Conservation (phyloP, 2,113 vertebrate species). For the Eretmochelys imbricata region DNA sequence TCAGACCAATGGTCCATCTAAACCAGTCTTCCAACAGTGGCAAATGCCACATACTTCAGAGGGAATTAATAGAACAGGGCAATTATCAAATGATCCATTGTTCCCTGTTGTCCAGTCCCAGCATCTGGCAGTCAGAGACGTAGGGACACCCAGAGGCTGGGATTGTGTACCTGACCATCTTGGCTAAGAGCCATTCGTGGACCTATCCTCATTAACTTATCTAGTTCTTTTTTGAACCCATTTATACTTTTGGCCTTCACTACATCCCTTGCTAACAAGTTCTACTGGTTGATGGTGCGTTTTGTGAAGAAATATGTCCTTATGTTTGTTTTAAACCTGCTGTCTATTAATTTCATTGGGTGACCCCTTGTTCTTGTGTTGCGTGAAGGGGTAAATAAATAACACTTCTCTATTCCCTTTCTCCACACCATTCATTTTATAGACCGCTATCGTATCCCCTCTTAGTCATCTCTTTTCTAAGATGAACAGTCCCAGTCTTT, state of each 20-base stretch:
- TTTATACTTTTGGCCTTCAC: not conserved
- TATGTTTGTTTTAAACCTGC: not conserved
- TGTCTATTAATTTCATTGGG: not conserved
- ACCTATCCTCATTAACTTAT: not conserved
- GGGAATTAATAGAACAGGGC: not conserved
- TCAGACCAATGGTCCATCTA: not conserved
- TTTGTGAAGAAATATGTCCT: not conserved
- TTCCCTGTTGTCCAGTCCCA: not conserved
- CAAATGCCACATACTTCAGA: not conserved
- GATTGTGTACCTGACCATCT: not conserved
- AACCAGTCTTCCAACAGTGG: not conserved
- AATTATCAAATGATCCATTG: not conserved
- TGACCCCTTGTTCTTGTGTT: not conserved
- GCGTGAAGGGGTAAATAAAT: not conserved
- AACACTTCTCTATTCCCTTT: not conserved
- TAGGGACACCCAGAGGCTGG: not conserved
- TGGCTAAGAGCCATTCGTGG: not conserved
- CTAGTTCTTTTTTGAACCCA: not conserved
- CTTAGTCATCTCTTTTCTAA: not conserved
- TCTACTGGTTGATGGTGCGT: not conserved
- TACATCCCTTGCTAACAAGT: not conserved
- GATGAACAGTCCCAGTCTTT: not conserved
- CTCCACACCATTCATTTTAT: not conserved
- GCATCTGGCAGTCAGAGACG: not conserved
- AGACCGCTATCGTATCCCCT: not conserved